Evolutionary conservation across 2,113 vertebrate species (phyloP), one percentile per base, ranked within the genome.

Genomic region (Glaucidium brasilianum): DNA sequence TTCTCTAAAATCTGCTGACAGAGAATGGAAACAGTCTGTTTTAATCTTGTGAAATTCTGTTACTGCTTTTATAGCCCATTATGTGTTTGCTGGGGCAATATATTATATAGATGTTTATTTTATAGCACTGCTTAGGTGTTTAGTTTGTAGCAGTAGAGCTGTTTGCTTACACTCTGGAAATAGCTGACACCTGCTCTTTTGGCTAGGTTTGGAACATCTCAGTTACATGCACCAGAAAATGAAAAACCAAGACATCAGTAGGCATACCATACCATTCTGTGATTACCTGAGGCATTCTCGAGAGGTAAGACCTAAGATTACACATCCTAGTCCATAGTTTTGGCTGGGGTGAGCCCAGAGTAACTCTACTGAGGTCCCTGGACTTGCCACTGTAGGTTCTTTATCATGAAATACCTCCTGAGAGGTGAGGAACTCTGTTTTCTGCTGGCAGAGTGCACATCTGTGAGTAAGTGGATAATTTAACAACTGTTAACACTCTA

Each of bases 141-240:
- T 52, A 19, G 22, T 47, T 76, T 55, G 23, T 21, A 73, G 35
- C n/a, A 47, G 53, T 2, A 80, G 39, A 62, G 29, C 8, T 85
- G 18, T 81, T 79, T 1, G 22, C 59, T 85, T 52, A 21, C 9
- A 47, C 11, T 50, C 34, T 62, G 39, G n/a, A 94, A 85, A 72
- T 20, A 72, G 9, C 26, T 92, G 89, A 58, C 25, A 34, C 3
- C 25, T 93, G 43, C 76, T 88, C 90, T 95, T 63, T 98, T 98
- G 89, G 32, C 78, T 98, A 99, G 99, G 98, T 98, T 97, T 98
- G 82, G 99, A 99, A 90, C 96, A 94, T 17, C 74, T 97, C 92
- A 97, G 97, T 95, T 96, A 97, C 55, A 62, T 98, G 85, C 98
- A 98, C 64, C 98, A 98, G 96, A 97, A 98, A 96, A 96, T 84